Conservation (phyloP, 1,140 invertebrate genomes). For the Myzus persicae region DNA sequence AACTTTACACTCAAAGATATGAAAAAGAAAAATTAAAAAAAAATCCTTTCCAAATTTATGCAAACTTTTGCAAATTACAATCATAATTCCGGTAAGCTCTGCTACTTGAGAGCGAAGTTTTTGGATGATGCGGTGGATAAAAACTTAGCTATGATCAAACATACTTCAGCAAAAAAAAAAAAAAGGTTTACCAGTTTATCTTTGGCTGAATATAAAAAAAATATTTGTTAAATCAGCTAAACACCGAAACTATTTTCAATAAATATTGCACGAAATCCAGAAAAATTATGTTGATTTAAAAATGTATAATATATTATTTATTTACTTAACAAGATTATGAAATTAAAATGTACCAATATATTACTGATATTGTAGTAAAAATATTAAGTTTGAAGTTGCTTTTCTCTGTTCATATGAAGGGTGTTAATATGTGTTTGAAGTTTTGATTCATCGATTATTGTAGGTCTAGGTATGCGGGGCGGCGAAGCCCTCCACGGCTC, state of each 20-base stretch:
- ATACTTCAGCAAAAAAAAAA: background rate
- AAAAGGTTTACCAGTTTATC: constrained; percentile 3
- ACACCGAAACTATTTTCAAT: constrained; percentile 8
- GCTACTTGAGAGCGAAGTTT: constrained; percentile 13
- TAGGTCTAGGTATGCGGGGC: no score
- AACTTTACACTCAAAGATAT: constrained; percentile 10
- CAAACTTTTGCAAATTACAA: background rate
- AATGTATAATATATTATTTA: background rate
- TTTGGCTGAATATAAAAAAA: constrained; percentile 24
- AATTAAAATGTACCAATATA: background rate
- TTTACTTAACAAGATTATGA: background rate
- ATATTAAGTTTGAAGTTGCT: no score
- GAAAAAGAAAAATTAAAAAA: constrained; percentile 26
- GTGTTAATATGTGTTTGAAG: no score
- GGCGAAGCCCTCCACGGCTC: no score
- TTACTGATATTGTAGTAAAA: background rate
- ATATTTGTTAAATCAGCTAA: constrained; percentile 9
- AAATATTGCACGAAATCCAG: constrained; percentile 7
- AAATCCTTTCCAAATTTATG: constrained; percentile 15
- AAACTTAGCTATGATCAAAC: constrained; percentile 5
- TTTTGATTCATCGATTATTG: no score
- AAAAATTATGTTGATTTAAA: constrained; percentile 28
- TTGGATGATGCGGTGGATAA: background rate
- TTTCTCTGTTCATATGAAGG: background rate
- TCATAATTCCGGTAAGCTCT: background rate